phyloP scores from a whole-genome alignment of 1,140 invertebrate species.

The Zaprionus inermis region DNA sequence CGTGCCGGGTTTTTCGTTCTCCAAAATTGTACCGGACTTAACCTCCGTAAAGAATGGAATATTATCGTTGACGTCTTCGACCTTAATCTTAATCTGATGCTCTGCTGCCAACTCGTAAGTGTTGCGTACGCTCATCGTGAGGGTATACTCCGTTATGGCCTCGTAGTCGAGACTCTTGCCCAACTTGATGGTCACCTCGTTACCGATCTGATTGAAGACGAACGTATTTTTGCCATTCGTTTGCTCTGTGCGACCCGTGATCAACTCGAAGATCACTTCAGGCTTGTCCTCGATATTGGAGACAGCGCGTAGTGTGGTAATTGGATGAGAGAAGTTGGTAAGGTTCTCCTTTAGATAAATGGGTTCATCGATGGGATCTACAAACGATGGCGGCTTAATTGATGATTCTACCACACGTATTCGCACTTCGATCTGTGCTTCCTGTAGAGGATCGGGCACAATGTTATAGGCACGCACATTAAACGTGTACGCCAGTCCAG shows the following conservation, averaged over 20 bases:
- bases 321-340: constrained; percentile 87
- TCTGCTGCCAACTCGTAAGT: constrained; percentile 91
- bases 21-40: constrained; percentile 90
- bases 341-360: constrained; percentile 90
- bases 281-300: constrained; percentile 90
- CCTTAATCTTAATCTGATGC: constrained; percentile 90
- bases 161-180: constrained; percentile 92
- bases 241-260: constrained; percentile 91
- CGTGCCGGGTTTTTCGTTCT: constrained; percentile 92
- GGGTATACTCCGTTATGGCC: constrained; percentile 91
- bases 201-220: constrained; percentile 88
- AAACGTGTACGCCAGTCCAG: constrained; percentile 89
- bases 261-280: constrained; percentile 91
- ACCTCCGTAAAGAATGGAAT: constrained; percentile 93
- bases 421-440: constrained; percentile 89
- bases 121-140: constrained; percentile 93
- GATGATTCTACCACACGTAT: constrained; percentile 94
- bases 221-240: constrained; percentile 93
- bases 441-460: constrained; percentile 86
- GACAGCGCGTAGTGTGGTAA: constrained; percentile 88
- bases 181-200: constrained; percentile 89
- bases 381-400: constrained; percentile 93
- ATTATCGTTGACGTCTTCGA: constrained; percentile 94
- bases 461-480: constrained; percentile 91
- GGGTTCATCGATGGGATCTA: constrained; percentile 85